A percentile compares a stretch with the other conserved stretches of the same genome.
Evolutionary conservation across 2,113 vertebrate species (phyloP).

Genomic region (Paracyprichromis sp.): DNA sequence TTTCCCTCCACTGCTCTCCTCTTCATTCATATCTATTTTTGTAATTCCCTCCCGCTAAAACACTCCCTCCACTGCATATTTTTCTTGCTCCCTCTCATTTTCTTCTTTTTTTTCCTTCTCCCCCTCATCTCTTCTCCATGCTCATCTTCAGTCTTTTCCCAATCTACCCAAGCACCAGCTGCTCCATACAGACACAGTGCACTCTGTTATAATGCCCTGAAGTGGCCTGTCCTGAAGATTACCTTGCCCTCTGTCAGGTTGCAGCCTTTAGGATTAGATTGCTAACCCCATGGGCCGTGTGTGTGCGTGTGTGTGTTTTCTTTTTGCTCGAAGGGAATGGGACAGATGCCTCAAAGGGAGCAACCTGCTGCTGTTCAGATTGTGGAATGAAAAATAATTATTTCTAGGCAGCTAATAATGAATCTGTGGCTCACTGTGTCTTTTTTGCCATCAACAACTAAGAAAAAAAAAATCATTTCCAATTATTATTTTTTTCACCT

Average conservation of each 20-base stretch:
- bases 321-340: background rate
- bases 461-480: background rate
- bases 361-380: background rate
- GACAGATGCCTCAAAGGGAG: background rate
- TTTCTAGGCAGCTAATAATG: background rate
- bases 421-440: background rate
- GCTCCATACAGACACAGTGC: background rate
- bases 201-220: slow-evolving; percentile 1
- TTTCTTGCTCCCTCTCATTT: background rate
- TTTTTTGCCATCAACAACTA: background rate
- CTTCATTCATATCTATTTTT: slow-evolving; percentile 42
- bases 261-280: slow-evolving; percentile 18
- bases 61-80: background rate
- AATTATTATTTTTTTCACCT: background rate
- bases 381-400: background rate
- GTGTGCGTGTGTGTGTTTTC: background rate
- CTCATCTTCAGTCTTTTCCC: background rate
- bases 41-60: slow-evolving; percentile 29
- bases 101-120: background rate
- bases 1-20: background rate
- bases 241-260: slow-evolving; percentile 13
- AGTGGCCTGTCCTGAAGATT: slow-evolving; percentile 19
- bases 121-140: background rate
- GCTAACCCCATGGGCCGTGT: background rate
- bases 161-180: slow-evolving; percentile 1